These are phyloP conservation scores for Podocnemis expansa DNA, from an alignment of 2,113 vertebrate genomes.

Conservation along the genomic window DNA sequence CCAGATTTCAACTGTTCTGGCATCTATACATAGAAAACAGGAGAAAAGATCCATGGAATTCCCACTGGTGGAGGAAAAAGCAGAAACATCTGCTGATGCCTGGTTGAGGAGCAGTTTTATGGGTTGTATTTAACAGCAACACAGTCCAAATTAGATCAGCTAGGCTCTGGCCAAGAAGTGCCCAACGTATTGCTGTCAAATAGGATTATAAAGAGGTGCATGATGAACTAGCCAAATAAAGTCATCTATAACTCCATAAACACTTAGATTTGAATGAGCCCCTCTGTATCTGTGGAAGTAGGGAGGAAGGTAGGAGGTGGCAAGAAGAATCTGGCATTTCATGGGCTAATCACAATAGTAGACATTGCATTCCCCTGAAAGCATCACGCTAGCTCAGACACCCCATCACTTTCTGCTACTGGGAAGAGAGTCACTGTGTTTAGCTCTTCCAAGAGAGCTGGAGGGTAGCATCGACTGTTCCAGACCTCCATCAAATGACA, in stretches of 20 bases:
- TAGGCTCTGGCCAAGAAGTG: not conserved
- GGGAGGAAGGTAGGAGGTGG: not conserved
- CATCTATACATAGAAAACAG: not conserved
- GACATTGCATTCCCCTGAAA: not conserved
- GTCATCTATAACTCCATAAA: accelerated
- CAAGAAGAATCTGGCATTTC: accelerated
- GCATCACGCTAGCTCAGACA: not conserved
- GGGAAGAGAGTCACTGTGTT: not conserved
- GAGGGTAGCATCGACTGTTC: not conserved
- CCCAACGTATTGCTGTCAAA: not conserved
- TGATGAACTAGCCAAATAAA: accelerated
- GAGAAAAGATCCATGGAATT: not conserved
- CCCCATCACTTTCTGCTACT: not conserved
- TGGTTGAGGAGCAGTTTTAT: not conserved
- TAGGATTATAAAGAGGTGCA: not conserved
- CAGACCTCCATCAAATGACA: not conserved
- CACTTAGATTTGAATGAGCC: not conserved
- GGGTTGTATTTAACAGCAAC: not conserved
- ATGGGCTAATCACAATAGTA: not conserved
- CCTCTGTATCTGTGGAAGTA: accelerated
- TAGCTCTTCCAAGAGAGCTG: not conserved
- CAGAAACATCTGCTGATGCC: not conserved
- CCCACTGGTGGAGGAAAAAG: not conserved
- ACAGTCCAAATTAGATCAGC: not conserved
- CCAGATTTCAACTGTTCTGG: not conserved